A percentile compares a stretch with the other conserved stretches of the same genome.
Evolutionary conservation across 2,113 vertebrate genomes (phyloP).

Genomic region (Acanthisitta chloris): DNA sequence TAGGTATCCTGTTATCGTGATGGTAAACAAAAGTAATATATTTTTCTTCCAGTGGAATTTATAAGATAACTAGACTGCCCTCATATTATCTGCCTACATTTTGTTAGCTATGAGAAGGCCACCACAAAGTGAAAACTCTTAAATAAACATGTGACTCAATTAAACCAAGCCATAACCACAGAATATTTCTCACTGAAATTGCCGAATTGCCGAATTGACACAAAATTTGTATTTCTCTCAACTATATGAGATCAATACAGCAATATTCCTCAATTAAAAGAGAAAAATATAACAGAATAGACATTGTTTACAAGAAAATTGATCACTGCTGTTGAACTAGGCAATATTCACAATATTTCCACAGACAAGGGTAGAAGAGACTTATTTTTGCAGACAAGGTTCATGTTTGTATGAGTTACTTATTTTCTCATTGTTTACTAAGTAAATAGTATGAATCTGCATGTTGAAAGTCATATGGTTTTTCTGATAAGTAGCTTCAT

Average conservation of each 20-base stretch:
- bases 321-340: not conserved
- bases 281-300: not conserved
- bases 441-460: constrained; percentile 75
- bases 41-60: not conserved
- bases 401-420: constrained; percentile 79
- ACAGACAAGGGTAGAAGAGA: not conserved
- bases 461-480: constrained; percentile 53
- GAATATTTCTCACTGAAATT: not conserved
- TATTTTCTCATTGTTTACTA: constrained; percentile 78
- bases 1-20: not conserved
- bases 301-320: not conserved
- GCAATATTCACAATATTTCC: constrained; percentile 28
- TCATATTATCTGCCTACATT: not conserved
- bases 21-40: not conserved
- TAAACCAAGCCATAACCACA: not conserved
- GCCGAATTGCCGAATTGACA: not conserved
- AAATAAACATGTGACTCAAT: not conserved
- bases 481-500: constrained; percentile 48
- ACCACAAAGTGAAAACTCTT: not conserved
- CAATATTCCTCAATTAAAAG: not conserved
- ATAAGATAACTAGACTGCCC: not conserved
- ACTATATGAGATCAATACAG: not conserved
- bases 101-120: not conserved
- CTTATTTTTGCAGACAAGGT: constrained; percentile 73
- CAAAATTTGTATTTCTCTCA: not conserved